Evolutionary conservation across 2,888 invertebrate species (phyloP), one percentile per base, ranked within the genome.

Genomic region (Colletes collaris): DNA sequence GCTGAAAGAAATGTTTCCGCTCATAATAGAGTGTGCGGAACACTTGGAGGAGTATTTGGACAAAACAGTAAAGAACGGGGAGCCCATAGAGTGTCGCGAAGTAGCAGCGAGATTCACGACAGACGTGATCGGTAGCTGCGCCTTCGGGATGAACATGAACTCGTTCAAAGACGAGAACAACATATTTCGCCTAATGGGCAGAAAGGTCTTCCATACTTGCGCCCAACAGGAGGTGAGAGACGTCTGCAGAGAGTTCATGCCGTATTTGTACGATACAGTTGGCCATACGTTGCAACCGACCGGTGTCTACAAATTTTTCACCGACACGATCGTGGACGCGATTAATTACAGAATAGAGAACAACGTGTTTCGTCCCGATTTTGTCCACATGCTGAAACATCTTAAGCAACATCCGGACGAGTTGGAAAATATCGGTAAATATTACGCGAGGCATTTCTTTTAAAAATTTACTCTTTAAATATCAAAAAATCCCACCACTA

Each of bases 141-240:
- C 59, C 3, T 59, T 59, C 35, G 59, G 59, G 16, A 59, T 59
- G 10, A 16, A 40, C 16, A 59, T 59, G 59, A 59, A 40, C 16
- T 40, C n/a, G 35, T n/a, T 40, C 2, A 10, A 10, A 2, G n/a
- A 59, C 8, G 59, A 16, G 16, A 13, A n/a, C 0, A 40, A 35
- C 16, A 16, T 40, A 59, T 59, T 59, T 11, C 59, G 40, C 3
- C 40, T n/a, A 10, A 59, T 59, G 59, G 59, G 59, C 16, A 44
- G 16, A 44, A 10, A 40, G 10, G 16, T 40, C 0, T 59, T 59
- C 40, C 16, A n/a, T 3, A 10, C 40, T 4, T 16, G 16, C 7
- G 4, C 3, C 16, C 0, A 16, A 16, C 16, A 19, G 1, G 0
- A 0, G n/a, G 0, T 10, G 0, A 40, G 40, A 40, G 10, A 40